Percentiles rank a stretch among this genome's conserved stretches.
phyloP scores from a whole-genome alignment of 2,888 invertebrate species.

The Drosophila histrio region DNA sequence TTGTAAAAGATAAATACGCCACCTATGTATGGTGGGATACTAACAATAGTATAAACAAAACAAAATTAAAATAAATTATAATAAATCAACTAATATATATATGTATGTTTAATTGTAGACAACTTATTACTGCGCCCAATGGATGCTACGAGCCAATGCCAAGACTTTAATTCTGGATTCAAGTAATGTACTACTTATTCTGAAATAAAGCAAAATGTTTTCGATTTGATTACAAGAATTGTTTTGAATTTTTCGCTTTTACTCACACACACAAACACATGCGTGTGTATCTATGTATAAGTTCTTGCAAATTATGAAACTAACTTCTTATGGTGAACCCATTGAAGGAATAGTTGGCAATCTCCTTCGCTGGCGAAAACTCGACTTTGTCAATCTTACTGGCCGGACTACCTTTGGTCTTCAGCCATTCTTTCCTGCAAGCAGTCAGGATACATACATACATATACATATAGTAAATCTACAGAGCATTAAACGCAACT shows the following conservation, averaged over 20 bases:
- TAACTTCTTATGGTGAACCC: constrained; percentile 85
- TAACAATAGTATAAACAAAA: neutral
- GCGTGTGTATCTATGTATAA: neutral
- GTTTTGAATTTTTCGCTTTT: neutral
- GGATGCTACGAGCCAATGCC: neutral
- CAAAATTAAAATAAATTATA: too few species aligned
- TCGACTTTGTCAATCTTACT: constrained; percentile 90
- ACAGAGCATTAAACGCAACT: neutral
- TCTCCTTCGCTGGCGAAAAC: constrained; percentile 87
- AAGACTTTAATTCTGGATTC: neutral
- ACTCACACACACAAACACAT: neutral
- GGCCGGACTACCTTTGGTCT: constrained; percentile 89
- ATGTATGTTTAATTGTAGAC: neutral
- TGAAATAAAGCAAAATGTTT: constrained; percentile 10
- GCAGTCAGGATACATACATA: neutral
- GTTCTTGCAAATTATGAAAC: neutral
- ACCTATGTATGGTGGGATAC: too few species aligned
- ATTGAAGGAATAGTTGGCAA: constrained; percentile 85
- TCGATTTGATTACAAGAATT: neutral
- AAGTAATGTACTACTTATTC: neutral
- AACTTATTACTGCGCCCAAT: neutral
- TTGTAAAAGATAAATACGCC: too few species aligned
- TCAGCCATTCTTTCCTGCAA: constrained; percentile 84
- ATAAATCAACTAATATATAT: too few species aligned
- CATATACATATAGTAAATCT: neutral